Conservation (phyloP, 37 sponge, comb jelly and placozoan genomes). For the Crambe crambe region DNA sequence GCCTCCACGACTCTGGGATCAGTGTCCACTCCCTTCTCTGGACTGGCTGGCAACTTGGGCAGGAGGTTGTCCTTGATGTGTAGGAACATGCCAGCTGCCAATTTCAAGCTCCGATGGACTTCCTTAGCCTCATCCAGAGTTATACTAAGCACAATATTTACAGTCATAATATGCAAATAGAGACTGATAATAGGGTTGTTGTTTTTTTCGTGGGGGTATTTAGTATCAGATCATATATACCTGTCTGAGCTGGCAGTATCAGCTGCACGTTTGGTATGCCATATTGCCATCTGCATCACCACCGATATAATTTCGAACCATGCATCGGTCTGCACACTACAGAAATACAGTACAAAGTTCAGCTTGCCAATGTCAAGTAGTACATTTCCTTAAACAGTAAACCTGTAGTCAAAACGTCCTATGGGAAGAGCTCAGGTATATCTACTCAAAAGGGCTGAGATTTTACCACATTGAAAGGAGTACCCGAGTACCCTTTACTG, state of each 20-base stretch:
- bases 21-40: slow-evolving; percentile 84
- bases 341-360: too few relatives aligned
- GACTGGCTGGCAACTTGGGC: slow-evolving; percentile 74
- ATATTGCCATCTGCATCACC: slow-evolving; percentile 88
- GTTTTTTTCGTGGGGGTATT: too few relatives aligned
- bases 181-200: not conserved
- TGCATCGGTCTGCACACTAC: slow-evolving; percentile 82
- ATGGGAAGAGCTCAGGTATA: too few relatives aligned
- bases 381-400: too few relatives aligned
- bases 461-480: too few relatives aligned
- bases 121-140: slow-evolving; percentile 91
- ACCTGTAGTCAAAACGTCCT: too few relatives aligned
- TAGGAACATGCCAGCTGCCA: slow-evolving; percentile 89
- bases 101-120: slow-evolving; percentile 86
- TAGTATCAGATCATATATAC: slow-evolving; percentile 27
- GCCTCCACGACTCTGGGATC: slow-evolving; percentile 90
- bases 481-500: too few relatives aligned
- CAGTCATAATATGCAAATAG: not conserved
- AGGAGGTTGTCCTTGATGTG: slow-evolving; percentile 65
- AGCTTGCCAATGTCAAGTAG: too few relatives aligned
- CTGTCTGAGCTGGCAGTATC: slow-evolving; percentile 78
- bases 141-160: slow-evolving; percentile 40
- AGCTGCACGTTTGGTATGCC: slow-evolving; percentile 97
- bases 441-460: too few relatives aligned
- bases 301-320: slow-evolving; percentile 82